These are phyloP conservation scores for Carpatolechia fugitivella DNA, from an alignment of 2,888 invertebrate genomes.

Conservation along the genomic window DNA sequence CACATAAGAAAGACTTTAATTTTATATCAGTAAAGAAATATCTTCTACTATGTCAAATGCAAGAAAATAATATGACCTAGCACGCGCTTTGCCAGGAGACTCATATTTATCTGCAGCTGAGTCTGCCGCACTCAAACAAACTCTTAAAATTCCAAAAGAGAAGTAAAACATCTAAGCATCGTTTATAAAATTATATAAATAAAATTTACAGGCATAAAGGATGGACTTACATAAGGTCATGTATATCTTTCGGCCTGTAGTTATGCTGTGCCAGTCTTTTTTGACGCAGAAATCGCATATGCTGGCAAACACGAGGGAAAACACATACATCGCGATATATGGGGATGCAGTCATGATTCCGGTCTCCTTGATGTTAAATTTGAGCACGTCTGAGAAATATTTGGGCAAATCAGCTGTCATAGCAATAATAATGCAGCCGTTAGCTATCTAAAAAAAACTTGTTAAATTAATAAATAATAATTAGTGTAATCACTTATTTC, in stretches of 20 bases:
- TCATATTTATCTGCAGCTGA: too few relatives aligned
- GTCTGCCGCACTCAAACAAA: too few relatives aligned
- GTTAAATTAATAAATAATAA: not conserved
- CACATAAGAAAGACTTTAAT: too few relatives aligned
- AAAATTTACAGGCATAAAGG: too few relatives aligned
- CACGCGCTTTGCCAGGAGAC: too few relatives aligned
- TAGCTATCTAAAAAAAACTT: constrained; percentile 75
- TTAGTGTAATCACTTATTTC: too few relatives aligned
- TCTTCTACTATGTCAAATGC: too few relatives aligned
- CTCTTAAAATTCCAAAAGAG: too few relatives aligned
- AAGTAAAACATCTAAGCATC: too few relatives aligned
- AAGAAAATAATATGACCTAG: too few relatives aligned
- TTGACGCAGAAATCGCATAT: constrained; percentile 83
- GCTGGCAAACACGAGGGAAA: constrained; percentile 80
- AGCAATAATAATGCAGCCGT: constrained; percentile 84
- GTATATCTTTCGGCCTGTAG: constrained; percentile 81
- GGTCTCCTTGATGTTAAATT: constrained; percentile 81
- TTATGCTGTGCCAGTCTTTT: constrained; percentile 77
- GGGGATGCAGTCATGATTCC: constrained; percentile 82
- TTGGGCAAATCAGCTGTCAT: constrained; percentile 85
- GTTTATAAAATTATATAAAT: too few relatives aligned
- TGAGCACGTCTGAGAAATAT: constrained; percentile 82
- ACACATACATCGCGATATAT: constrained; percentile 82
- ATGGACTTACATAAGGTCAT: constrained; percentile 81
- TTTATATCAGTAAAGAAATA: too few relatives aligned